A percentile compares a stretch with the other conserved stretches of the same genome.
Evolutionary conservation across 2,797 vertebrate genomes (phyloP).

Genomic region (Falco concolor): DNA sequence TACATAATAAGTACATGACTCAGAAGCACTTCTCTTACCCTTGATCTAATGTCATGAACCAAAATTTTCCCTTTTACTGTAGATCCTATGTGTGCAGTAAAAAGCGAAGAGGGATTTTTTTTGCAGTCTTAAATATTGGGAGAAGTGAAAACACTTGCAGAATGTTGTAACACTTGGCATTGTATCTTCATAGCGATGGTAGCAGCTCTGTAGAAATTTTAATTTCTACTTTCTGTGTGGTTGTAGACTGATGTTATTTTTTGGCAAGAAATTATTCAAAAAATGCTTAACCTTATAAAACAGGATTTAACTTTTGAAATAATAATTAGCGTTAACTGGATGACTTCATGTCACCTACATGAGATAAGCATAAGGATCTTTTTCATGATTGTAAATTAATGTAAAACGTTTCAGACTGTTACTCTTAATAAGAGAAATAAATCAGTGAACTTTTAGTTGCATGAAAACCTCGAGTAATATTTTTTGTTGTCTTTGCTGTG

Average conservation of each 20-base stretch:
- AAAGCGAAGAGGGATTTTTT: background rate
- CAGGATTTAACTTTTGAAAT: background rate
- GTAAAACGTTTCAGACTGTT: slow-evolving; percentile 33
- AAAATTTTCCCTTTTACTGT: background rate
- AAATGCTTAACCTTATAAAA: background rate
- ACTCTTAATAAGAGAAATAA: slow-evolving; percentile 55
- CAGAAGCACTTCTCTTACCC: slow-evolving; percentile 1
- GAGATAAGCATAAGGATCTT: background rate
- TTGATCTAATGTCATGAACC: background rate
- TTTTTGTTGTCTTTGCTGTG: background rate
- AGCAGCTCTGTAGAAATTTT: slow-evolving; percentile 19
- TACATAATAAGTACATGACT: background rate
- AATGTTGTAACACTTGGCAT: background rate
- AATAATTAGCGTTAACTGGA: background rate
- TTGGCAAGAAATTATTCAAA: background rate
- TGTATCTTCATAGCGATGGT: background rate
- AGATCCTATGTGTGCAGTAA: background rate
- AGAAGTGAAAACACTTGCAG: background rate
- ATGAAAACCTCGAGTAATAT: background rate
- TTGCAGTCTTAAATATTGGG: background rate
- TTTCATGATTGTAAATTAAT: slow-evolving; percentile 32
- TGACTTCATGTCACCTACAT: background rate
- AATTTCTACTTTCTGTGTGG: slow-evolving; percentile 30
- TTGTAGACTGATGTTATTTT: slow-evolving; percentile 11
- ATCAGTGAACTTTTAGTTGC: slow-evolving; percentile 30